Evolutionary conservation across 2,113 vertebrate genomes (phyloP).

Genomic region (Phainopepla nitens): DNA sequence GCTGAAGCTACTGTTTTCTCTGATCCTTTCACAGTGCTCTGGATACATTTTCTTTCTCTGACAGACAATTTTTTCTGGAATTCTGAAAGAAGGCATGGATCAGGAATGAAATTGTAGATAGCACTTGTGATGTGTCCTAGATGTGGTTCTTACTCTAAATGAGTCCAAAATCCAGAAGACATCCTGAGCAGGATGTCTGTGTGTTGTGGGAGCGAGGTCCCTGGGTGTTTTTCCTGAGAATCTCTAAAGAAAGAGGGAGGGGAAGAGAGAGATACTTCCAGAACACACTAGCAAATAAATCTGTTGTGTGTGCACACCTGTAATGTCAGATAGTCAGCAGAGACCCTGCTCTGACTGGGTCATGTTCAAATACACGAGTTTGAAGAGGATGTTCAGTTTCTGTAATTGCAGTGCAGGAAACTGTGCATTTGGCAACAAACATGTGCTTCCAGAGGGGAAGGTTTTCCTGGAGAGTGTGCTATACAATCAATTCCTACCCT

Average conservation of each 20-base stretch:
- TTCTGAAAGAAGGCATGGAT: too few relatives aligned
- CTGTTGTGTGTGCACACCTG: accelerated
- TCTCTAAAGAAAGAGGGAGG: not conserved
- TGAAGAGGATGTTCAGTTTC: not conserved
- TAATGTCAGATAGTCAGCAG: not conserved
- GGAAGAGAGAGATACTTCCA: not conserved
- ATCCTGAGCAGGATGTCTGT: not conserved
- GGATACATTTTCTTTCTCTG: too few relatives aligned
- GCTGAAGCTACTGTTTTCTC: too few relatives aligned
- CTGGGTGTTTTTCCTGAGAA: not conserved
- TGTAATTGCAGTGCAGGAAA: not conserved
- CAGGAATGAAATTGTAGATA: not conserved
- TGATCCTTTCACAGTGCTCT: too few relatives aligned
- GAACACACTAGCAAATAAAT: not conserved
- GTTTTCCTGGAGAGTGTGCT: not conserved
- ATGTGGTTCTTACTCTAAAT: not conserved
- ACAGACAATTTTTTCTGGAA: too few relatives aligned
- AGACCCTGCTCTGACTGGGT: not conserved
- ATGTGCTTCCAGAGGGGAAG: not conserved
- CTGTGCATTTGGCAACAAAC: not conserved
- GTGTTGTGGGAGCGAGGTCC: not conserved
- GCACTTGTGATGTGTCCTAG: not conserved
- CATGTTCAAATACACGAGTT: accelerated
- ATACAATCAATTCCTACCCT: not conserved
- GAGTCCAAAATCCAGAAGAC: not conserved